Conservation (phyloP, 2,113 vertebrate species). For the Choloepus hoffmanni region DNA sequence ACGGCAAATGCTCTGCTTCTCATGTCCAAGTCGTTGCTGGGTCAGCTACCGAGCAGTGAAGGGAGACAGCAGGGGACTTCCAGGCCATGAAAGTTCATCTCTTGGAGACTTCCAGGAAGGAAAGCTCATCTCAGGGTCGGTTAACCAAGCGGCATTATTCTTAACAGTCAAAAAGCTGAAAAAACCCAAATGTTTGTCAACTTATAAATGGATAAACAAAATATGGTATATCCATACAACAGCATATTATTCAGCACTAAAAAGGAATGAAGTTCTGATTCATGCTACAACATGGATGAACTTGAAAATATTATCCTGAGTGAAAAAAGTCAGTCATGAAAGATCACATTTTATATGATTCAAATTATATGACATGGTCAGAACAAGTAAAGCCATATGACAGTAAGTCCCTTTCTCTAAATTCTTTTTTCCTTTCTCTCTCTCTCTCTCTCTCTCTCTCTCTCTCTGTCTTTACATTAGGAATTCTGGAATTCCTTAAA, state of each 20-base stretch:
- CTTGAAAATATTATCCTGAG: too few species aligned
- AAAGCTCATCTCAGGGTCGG: slow-evolving; percentile 81
- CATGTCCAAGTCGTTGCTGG: not conserved
- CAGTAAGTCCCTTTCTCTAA: not conserved
- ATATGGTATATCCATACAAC: too few species aligned
- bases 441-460: not conserved
- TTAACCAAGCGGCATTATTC: slow-evolving; percentile 72
- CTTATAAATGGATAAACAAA: too few species aligned
- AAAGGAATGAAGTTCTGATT: too few species aligned
- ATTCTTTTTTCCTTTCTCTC: not conserved
- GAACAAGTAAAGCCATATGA: too few species aligned
- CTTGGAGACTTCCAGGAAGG: not conserved
- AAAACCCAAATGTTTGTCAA: too few species aligned
- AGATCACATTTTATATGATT: too few species aligned
- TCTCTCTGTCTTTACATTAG: not conserved
- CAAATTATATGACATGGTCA: too few species aligned
- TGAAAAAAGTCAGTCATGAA: too few species aligned
- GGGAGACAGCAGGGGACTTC: not conserved
- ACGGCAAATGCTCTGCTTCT: not conserved
- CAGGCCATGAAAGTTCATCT: not conserved
- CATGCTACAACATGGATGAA: too few species aligned
- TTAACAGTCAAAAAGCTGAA: too few species aligned
- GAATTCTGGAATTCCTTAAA: not conserved
- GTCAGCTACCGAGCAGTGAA: not conserved
- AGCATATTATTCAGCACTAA: too few species aligned